A percentile compares a stretch with the other conserved stretches of the same genome.
Evolutionary conservation across 2,113 vertebrate genomes (phyloP).

Genomic region (Anser cygnoides): DNA sequence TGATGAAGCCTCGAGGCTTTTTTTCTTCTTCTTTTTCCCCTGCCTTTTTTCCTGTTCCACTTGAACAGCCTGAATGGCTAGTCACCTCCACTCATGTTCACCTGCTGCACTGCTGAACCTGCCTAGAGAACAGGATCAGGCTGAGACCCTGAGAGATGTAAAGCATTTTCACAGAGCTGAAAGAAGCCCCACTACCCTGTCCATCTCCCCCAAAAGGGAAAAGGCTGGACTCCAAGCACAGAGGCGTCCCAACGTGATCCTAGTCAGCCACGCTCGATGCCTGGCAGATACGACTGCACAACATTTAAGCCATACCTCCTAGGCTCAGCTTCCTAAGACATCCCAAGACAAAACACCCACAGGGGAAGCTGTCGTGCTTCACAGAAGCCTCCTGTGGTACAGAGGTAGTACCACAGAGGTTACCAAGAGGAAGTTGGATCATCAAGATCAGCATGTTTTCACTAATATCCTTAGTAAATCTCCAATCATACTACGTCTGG

Average conservation of each 20-base stretch:
- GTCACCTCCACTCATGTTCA: not conserved
- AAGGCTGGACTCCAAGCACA: not conserved
- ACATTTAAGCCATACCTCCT: not conserved
- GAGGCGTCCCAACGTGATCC: not conserved
- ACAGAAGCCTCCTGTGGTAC: not conserved
- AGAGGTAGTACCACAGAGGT: not conserved
- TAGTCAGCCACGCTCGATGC: fast-evolving
- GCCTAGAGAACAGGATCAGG: not conserved
- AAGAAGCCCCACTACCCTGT: not conserved
- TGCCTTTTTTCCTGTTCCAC: not conserved
- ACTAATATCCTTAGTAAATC: not conserved
- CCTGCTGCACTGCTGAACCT: not conserved
- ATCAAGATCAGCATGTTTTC: not conserved
- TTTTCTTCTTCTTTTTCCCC: fast-evolving
- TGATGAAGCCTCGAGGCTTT: not conserved
- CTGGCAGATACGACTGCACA: not conserved
- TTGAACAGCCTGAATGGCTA: not conserved
- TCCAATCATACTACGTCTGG: not conserved
- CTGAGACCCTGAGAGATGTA: not conserved
- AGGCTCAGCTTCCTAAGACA: not conserved
- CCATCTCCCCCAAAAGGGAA: not conserved
- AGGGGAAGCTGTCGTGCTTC: not conserved
- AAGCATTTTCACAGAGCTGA: not conserved
- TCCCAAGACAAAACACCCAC: not conserved
- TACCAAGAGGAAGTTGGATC: not conserved